Evolutionary conservation across 2,113 vertebrate species (phyloP).

Genomic region (Lipophrys pholis): DNA sequence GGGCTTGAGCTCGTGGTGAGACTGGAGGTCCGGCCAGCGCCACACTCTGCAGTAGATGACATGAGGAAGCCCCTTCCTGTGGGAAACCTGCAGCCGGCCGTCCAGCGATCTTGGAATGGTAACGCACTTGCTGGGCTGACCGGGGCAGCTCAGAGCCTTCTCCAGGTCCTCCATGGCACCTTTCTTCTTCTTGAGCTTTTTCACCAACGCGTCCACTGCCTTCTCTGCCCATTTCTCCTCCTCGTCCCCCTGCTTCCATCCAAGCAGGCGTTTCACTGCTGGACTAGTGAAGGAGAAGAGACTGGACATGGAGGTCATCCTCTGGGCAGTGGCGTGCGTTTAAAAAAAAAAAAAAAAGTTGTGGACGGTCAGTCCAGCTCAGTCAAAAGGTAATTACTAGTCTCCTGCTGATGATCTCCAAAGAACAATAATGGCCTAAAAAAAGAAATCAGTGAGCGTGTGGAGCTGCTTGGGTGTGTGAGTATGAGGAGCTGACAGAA

Average conservation of each 20-base stretch:
- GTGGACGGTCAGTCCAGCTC: slow-evolving; percentile 8
- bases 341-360: slow-evolving; percentile 14
- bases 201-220: slow-evolving; percentile 96
- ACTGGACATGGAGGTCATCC: slow-evolving; percentile 94
- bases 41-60: slow-evolving; percentile 99
- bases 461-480: slow-evolving; percentile 20
- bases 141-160: slow-evolving; percentile 97
- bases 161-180: slow-evolving; percentile 99
- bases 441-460: not conserved
- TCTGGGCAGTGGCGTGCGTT: slow-evolving; percentile 26
- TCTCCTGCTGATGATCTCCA: slow-evolving; percentile 3
- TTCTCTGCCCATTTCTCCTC: slow-evolving; percentile 99
- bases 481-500: slow-evolving; percentile 26
- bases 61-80: slow-evolving; percentile 97
- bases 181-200: slow-evolving; percentile 99
- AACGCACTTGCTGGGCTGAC: slow-evolving; percentile 98
- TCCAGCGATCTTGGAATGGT: slow-evolving; percentile 97
- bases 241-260: slow-evolving; percentile 99
- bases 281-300: slow-evolving; percentile 99
- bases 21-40: slow-evolving; percentile 99
- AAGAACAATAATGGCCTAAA: slow-evolving; percentile 28
- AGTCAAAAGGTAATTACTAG: slow-evolving; percentile 2
- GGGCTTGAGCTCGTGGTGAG: slow-evolving; percentile 97
- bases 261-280: slow-evolving; percentile 96
- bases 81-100: slow-evolving; percentile 96